phyloP scores from a whole-genome alignment of 2,888 invertebrate genomes.

The Prionchulus punctatus region DNA sequence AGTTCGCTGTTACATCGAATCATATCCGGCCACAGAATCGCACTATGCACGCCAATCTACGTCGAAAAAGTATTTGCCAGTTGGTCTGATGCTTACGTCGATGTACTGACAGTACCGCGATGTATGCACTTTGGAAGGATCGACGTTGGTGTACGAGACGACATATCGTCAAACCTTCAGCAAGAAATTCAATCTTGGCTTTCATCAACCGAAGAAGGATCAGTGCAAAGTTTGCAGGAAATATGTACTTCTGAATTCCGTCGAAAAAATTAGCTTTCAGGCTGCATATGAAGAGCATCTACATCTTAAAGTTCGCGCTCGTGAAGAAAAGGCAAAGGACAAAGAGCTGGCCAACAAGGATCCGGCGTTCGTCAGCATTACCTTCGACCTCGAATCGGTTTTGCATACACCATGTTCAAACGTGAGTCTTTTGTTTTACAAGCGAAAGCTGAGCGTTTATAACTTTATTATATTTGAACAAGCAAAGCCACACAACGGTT shows the following conservation, averaged over 20 bases:
- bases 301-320: not conserved
- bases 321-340: not conserved
- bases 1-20: too few relatives aligned
- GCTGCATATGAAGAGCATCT: not conserved
- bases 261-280: not conserved
- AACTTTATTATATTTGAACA: not conserved
- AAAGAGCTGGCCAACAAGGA: not conserved
- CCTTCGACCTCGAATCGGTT: not conserved
- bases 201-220: not conserved
- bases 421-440: not conserved
- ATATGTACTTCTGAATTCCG: not conserved
- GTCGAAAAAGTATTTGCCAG: not conserved
- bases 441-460: not conserved
- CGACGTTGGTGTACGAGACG: not conserved
- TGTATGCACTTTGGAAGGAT: not conserved
- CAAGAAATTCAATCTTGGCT: not conserved
- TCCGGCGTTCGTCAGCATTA: not conserved
- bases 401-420: not conserved
- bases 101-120: not conserved
- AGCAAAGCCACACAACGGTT: not conserved
- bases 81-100: not conserved
- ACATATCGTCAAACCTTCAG: not conserved
- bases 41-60: not conserved
- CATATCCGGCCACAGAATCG: not conserved
- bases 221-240: not conserved